Evolutionary conservation across 2,888 invertebrate genomes (phyloP).

Genomic region (Acanthosoma haemorrhoidale): DNA sequence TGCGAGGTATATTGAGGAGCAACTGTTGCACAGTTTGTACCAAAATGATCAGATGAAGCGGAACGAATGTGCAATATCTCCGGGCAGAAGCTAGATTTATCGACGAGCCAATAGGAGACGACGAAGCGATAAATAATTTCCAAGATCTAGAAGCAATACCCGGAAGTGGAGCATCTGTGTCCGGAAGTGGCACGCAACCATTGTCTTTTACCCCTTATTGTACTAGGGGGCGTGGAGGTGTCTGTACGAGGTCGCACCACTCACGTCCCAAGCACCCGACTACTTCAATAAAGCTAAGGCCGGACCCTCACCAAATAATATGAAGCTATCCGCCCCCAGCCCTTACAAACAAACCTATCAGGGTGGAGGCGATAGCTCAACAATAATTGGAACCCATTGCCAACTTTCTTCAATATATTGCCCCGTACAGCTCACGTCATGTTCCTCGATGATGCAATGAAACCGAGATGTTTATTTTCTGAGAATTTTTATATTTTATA

Average conservation of each 20-base stretch:
- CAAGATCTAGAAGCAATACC: neutral
- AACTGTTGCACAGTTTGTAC: too few species aligned
- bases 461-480: too few species aligned
- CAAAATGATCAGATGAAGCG: too few species aligned
- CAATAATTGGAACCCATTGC: neutral
- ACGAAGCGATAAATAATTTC: slow-evolving; percentile 6
- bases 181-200: neutral
- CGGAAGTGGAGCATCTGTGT: neutral
- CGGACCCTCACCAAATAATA: neutral
- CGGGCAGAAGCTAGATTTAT: too few species aligned
- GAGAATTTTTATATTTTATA: too few species aligned
- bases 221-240: neutral
- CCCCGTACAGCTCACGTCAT: too few species aligned
- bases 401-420: too few species aligned
- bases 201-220: too few species aligned
- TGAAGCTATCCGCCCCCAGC: neutral
- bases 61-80: slow-evolving; percentile 1
- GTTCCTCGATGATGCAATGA: too few species aligned
- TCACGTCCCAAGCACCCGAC: neutral
- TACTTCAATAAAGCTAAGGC: neutral
- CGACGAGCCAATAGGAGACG: neutral
- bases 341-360: neutral
- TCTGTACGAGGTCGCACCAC: neutral
- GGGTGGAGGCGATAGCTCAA: neutral
- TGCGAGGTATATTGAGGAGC: too few species aligned